A percentile compares a stretch with the other conserved stretches of the same genome.
Evolutionary conservation across 2,113 vertebrate species (phyloP).

Genomic region (Solea solea): DNA sequence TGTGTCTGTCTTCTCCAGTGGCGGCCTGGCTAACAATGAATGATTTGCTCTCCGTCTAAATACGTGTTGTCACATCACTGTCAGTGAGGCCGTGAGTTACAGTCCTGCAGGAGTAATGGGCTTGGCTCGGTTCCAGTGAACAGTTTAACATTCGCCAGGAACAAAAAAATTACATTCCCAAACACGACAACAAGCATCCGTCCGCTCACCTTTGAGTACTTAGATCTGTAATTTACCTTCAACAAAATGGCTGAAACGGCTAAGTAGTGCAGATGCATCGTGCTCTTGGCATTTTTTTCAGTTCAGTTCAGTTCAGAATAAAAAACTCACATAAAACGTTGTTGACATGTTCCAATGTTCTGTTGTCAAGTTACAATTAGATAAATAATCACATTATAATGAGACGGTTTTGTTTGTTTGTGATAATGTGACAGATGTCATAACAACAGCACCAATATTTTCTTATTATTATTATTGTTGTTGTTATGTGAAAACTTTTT

Average conservation of each 20-base stretch:
- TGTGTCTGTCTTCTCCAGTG: constrained; percentile 62
- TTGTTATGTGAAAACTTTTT: too few species aligned
- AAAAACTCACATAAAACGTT: too few species aligned
- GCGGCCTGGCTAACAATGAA: constrained; percentile 64
- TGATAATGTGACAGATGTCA: too few species aligned
- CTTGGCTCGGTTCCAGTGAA: constrained; percentile 57
- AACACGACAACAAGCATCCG: constrained; percentile 25
- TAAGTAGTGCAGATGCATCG: not conserved
- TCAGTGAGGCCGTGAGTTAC: constrained; percentile 63
- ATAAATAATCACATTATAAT: too few species aligned
- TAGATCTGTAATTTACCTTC: constrained; percentile 31
- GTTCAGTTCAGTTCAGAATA: too few species aligned
- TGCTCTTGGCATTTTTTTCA: too few species aligned
- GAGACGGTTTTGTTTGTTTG: too few species aligned
- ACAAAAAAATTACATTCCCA: constrained; percentile 23
- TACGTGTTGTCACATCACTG: constrained; percentile 66
- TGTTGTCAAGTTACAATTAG: too few species aligned
- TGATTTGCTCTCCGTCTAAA: constrained; percentile 72
- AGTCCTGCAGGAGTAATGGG: constrained; percentile 64
- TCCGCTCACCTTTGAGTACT: constrained; percentile 26
- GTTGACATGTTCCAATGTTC: too few species aligned
- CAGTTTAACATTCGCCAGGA: too few species aligned
- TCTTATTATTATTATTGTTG: too few species aligned
- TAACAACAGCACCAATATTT: too few species aligned
- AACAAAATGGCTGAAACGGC: constrained; percentile 15